Percentiles rank a stretch among this genome's conserved stretches.
Evolutionary conservation across 2,888 invertebrate genomes (phyloP).

Genomic region (Junonia oenone): DNA sequence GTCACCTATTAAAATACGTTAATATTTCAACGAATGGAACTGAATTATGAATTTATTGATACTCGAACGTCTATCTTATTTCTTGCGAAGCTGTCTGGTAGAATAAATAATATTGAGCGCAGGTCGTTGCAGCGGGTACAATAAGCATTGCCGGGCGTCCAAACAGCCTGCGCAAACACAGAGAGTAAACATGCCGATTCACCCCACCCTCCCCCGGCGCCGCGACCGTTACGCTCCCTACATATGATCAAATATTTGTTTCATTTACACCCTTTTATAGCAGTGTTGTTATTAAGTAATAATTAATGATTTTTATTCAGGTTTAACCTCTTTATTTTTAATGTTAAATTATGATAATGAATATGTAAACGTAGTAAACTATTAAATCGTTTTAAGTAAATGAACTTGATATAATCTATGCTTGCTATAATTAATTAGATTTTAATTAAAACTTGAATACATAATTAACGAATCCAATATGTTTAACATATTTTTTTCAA

Average conservation of each 20-base stretch:
- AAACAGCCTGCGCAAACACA: conserved; percentile 52
- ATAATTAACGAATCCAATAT: background rate
- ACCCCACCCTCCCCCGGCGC: conserved; percentile 27
- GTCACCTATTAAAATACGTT: background rate
- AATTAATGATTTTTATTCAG: conserved; percentile 1
- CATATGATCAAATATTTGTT: conserved; percentile 30
- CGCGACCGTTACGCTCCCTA: conserved; percentile 19
- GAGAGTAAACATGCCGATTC: conserved; percentile 40
- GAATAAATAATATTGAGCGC: conserved; percentile 26
- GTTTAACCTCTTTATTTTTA: background rate
- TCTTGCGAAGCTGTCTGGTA: conserved; percentile 25
- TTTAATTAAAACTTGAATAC: background rate
- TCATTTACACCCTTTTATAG: conserved; percentile 27
- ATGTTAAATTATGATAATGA: background rate
- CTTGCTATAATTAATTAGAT: too few relatives aligned
- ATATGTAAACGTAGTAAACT: background rate
- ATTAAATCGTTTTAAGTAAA: background rate
- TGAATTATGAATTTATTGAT: background rate
- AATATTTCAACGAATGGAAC: background rate
- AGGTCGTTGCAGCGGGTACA: conserved; percentile 36
- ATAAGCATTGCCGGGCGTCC: conserved; percentile 49
- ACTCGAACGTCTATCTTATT: conserved; percentile 18
- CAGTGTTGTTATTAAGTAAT: conserved; percentile 11
- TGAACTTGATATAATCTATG: background rate
- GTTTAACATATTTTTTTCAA: background rate